A percentile compares a stretch with the other conserved stretches of the same genome.
Conservation (phyloP, 2,888 invertebrate species). For the Andrena praecox region DNA sequence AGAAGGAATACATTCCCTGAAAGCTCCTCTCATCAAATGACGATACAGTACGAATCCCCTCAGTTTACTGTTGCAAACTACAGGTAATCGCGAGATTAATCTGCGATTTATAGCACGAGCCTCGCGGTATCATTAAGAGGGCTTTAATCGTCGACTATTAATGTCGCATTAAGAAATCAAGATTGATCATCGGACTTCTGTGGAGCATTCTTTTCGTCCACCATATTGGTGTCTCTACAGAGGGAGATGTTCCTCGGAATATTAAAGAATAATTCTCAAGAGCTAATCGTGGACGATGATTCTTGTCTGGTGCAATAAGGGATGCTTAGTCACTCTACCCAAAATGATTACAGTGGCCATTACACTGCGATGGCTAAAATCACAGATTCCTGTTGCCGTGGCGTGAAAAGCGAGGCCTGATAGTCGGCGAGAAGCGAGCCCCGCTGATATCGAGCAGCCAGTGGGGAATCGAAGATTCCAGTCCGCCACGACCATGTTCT, state of each 20-base stretch:
- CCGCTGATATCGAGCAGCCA: conserved; percentile 1
- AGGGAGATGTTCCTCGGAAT: background rate
- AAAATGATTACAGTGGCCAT: background rate
- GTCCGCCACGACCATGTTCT: conserved; percentile 37
- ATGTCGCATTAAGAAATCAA: conserved; percentile 69
- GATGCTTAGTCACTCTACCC: background rate
- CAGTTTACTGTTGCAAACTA: conserved; percentile 49
- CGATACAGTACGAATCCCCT: conserved; percentile 18
- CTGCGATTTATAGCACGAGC: conserved; percentile 51
- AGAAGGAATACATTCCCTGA: background rate
- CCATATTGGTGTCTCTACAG: conserved; percentile 19
- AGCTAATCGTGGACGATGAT: conserved; percentile 32
- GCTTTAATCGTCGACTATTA: conserved; percentile 70
- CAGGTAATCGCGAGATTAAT: conserved; percentile 57
- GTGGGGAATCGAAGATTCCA: conserved; percentile 17
- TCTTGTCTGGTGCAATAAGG: no score
- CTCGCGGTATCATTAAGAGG: conserved; percentile 58
- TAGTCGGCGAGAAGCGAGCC: background rate
- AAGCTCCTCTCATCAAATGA: background rate
- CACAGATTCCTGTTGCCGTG: background rate
- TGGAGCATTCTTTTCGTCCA: conserved; percentile 26
- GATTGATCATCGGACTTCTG: conserved; percentile 59
- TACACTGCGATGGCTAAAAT: background rate
- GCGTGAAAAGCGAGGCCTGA: background rate
- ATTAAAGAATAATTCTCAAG: conserved; percentile 13